Conservation (phyloP, 2,797 vertebrate genomes). For the Arctocebus calabarensis region DNA sequence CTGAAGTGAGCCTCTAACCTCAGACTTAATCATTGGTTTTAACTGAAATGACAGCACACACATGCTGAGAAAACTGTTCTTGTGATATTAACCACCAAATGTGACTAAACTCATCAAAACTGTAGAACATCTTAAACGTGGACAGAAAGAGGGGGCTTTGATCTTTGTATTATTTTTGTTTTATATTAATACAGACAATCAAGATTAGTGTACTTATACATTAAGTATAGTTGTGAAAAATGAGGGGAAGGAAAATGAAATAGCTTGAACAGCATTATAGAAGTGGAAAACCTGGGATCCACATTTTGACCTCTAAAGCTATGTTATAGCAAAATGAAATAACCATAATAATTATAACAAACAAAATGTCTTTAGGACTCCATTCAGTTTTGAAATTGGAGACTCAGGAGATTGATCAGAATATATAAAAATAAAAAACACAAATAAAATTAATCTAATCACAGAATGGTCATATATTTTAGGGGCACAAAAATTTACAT, state of each 20-base stretch:
- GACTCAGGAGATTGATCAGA: background rate
- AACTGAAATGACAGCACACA: conserved; percentile 11
- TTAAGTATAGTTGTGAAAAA: background rate
- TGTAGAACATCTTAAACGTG: background rate
- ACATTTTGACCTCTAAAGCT: background rate
- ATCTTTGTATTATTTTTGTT: background rate
- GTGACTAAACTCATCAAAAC: background rate
- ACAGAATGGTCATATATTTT: background rate
- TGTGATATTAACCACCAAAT: background rate
- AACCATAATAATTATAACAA: background rate
- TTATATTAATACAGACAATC: background rate
- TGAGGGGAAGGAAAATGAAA: background rate
- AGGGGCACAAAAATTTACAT: background rate
- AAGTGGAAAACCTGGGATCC: background rate
- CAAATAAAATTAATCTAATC: background rate
- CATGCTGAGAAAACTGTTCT: background rate
- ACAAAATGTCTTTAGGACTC: background rate
- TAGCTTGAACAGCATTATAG: background rate
- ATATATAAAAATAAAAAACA: background rate
- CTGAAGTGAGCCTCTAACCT: background rate
- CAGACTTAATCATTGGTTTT: conserved; percentile 21
- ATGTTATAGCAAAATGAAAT: background rate
- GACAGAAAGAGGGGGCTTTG: background rate
- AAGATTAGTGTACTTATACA: background rate
- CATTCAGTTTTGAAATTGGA: background rate